Evolutionary conservation across 2,797 vertebrate species (phyloP).

Genomic region (Chelonia mydas): DNA sequence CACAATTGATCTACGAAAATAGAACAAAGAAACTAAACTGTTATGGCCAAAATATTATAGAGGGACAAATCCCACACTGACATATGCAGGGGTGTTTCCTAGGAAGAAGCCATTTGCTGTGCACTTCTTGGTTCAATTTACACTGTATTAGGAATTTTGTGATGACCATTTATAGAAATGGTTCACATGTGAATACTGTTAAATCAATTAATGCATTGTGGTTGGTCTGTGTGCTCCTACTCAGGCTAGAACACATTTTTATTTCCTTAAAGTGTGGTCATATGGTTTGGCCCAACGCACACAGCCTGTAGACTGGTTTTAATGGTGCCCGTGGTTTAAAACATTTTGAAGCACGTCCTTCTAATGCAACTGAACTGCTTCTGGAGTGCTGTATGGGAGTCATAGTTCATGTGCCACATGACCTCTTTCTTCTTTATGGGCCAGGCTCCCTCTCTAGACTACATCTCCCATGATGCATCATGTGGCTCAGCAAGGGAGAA

Average conservation of each 20-base stretch:
- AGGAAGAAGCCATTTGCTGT: background rate
- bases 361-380: background rate
- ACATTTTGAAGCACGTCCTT: background rate
- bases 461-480: no score
- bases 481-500: no score
- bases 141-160: background rate
- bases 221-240: background rate
- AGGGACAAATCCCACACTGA: background rate
- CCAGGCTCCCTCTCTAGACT: no score
- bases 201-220: background rate
- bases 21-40: background rate
- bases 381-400: no score
- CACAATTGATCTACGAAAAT: background rate
- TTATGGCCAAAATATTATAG: background rate
- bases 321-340: background rate
- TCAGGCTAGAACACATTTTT: background rate
- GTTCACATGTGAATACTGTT: background rate
- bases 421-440: no score
- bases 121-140: background rate
- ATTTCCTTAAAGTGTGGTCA: background rate
- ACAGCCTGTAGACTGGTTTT: background rate
- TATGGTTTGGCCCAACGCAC: background rate
- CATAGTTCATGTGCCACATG: no score
- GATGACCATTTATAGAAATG: background rate
- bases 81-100: background rate